Conservation (phyloP, 1,140 invertebrate genomes). For the Rhyacophila brunnea region DNA sequence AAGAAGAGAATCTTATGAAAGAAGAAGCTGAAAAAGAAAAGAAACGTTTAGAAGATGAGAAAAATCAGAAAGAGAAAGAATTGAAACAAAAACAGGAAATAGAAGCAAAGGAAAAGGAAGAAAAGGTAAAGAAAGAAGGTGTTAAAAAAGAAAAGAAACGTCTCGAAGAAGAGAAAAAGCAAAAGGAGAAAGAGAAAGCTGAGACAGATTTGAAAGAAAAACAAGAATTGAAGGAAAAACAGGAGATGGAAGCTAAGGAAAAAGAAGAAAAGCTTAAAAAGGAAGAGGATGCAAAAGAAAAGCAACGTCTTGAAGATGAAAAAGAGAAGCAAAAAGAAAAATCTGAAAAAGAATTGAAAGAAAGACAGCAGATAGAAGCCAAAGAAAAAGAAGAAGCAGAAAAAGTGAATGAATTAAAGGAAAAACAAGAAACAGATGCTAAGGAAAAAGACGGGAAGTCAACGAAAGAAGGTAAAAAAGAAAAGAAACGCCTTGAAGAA, state of each 20-base stretch:
- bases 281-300: neutral
- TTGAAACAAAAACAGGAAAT: constrained; percentile 34
- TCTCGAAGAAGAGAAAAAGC: constrained; percentile 5
- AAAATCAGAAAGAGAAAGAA: constrained; percentile 33
- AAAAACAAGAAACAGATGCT: constrained; percentile 12
- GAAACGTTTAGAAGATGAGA: constrained; percentile 24
- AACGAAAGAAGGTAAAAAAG: constrained; percentile 14
- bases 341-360: neutral
- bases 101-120: constrained; percentile 27
- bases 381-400: neutral
- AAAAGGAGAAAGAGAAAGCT: constrained; percentile 1
- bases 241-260: constrained; percentile 7
- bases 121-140: constrained; percentile 9
- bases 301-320: neutral
- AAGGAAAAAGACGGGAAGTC: constrained; percentile 9
- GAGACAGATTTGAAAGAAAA: neutral
- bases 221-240: constrained; percentile 20
- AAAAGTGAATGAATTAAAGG: neutral
- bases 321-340: constrained; percentile 10
- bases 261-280: neutral
- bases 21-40: constrained; percentile 15
- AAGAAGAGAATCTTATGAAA: constrained; percentile 15
- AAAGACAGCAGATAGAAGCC: neutral
- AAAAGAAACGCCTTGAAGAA: constrained; percentile 12
- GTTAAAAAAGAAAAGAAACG: constrained; percentile 2